Percentiles rank a stretch among this genome's conserved stretches.
phyloP scores from a whole-genome alignment of 2,797 vertebrate genomes.

The Pseudomugil gertrudae region DNA sequence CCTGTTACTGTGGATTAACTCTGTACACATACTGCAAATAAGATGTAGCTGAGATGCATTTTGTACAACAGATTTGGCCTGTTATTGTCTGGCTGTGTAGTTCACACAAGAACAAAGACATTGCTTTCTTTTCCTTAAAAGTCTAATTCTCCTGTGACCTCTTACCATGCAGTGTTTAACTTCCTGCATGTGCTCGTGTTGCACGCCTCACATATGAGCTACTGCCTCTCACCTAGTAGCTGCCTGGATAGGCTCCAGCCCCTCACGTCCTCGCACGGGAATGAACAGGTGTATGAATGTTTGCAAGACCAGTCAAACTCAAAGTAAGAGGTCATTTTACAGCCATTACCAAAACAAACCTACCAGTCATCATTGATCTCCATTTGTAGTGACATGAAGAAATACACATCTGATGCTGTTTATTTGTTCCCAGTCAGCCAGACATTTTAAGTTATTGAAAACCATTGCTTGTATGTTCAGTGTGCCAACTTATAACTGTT shows the following conservation, averaged over 20 bases:
- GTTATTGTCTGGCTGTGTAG: slow-evolving; percentile 1
- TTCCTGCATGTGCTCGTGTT: slow-evolving; percentile 10
- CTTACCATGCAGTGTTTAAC: slow-evolving; percentile 26
- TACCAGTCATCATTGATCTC: slow-evolving; percentile 20
- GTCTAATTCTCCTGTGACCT: slow-evolving; percentile 17
- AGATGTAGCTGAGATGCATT: slow-evolving; percentile 16
- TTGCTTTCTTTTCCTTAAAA: background rate
- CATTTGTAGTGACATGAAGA: slow-evolving; percentile 23
- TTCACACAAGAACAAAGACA: slow-evolving; percentile 7
- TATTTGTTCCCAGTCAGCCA: slow-evolving; percentile 46
- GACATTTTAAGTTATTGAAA: slow-evolving; percentile 74
- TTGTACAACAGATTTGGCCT: slow-evolving; percentile 8
- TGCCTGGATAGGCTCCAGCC: no score
- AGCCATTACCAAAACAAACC: background rate
- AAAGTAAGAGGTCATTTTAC: background rate
- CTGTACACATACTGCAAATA: slow-evolving; percentile 46
- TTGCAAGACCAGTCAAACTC: background rate
- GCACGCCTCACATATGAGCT: slow-evolving; percentile 5
- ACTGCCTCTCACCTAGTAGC: background rate
- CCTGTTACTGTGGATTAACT: slow-evolving; percentile 59
- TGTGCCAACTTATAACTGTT: slow-evolving; percentile 69
- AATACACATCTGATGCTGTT: slow-evolving; percentile 36
- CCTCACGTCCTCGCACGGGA: background rate
- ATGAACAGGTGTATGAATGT: background rate
- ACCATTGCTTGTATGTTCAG: slow-evolving; percentile 41